Base-by-base conservation (phyloP, 2,113 vertebrate species). In the Addax nasomaculatus region DNA sequence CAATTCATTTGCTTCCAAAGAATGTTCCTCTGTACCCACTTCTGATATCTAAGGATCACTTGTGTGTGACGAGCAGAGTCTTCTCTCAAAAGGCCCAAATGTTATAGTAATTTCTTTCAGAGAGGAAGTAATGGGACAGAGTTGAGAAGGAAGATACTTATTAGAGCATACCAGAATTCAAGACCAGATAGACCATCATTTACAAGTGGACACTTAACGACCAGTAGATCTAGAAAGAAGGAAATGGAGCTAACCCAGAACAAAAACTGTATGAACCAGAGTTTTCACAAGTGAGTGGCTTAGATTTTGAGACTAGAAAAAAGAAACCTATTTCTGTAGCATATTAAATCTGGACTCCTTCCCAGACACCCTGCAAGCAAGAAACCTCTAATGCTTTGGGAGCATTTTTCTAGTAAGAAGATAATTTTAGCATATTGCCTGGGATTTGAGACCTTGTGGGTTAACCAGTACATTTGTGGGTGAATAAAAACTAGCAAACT, bases 371-470 rank as follows among this genome's bases (percentile, higher is more conserved):
- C 64, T 95, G 67, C n/a, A 97, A 60, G 95, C 85, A 51, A 96
- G 84, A 95, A 96, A 85, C 58, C 53, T 90, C 70, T 89, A 95
- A 67, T 2, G 2, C n/a, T 70, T 94, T 17, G 58, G 83, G 62
- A 88, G 7, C 43, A 43, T 76, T 96, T 96, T 96, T 87, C 58
- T 90, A 36, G 19, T 93, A 83, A 81, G 47, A 90, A 89, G 94
- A 83, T 97, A 86, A 87, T 87, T 97, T 97, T 73, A 90, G 55
- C 73, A 86, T 92, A 33, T 89, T 93, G 89, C 10, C 25, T 92
- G 36, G 93, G 83, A 92, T 78, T 90, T 19, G 23, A 94, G 49
- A 29, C 47, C 10, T 57, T 17, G n/a, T 60, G 57, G 47, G 62
- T 95, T 97, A 88, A 78, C 60, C 55, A 51, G 70, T 85, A 49